Evolutionary conservation across 2,888 invertebrate genomes (phyloP).

Genomic region (Ferrisia virgata): DNA sequence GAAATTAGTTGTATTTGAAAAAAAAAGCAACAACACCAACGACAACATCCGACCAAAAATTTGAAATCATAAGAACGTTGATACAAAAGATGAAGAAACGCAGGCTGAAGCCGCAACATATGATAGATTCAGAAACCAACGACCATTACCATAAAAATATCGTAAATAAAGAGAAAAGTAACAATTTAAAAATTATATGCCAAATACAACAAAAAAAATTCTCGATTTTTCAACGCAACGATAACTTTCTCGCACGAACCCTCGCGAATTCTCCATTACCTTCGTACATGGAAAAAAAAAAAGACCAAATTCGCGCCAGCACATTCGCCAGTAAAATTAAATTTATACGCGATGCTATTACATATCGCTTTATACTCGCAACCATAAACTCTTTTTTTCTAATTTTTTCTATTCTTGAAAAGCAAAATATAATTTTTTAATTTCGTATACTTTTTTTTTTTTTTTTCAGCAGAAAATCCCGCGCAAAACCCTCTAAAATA

Average conservation of each 20-base stretch:
- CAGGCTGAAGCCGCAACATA: not conserved
- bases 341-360: slow-evolving; percentile 16
- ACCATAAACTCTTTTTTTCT: not conserved
- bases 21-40: too few relatives aligned
- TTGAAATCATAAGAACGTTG: too few relatives aligned
- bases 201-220: not conserved
- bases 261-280: not conserved
- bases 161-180: not conserved
- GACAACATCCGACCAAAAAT: too few relatives aligned
- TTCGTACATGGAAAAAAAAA: not conserved
- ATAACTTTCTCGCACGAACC: not conserved
- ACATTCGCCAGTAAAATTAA: slow-evolving; percentile 10
- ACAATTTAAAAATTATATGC: slow-evolving; percentile 14
- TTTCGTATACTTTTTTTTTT: not conserved
- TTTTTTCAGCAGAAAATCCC: not conserved
- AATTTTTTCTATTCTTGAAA: slow-evolving; percentile 1
- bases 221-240: slow-evolving; percentile 17
- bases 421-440: slow-evolving; percentile 25
- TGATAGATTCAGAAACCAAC: not conserved
- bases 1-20: too few relatives aligned
- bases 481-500: not conserved
- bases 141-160: not conserved
- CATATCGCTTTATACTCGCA: not conserved
- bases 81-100: too few relatives aligned
- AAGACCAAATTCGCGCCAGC: not conserved